phyloP scores from a whole-genome alignment of 2,113 vertebrate species.

The Symphodus melops region DNA sequence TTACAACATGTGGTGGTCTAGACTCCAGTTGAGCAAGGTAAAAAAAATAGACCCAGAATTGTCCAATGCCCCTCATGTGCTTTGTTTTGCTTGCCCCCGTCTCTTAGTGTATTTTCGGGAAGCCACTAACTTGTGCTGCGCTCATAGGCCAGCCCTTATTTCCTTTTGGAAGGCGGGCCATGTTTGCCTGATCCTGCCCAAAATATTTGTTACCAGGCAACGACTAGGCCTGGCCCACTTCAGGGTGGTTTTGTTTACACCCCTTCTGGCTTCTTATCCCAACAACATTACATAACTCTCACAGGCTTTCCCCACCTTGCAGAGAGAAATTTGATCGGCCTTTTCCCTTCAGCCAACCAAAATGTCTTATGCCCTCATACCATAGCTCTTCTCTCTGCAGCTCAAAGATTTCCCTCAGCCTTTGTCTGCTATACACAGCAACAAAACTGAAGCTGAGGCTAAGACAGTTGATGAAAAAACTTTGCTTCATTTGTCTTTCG shows the following conservation, averaged over 20 bases:
- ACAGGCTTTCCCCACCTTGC: slow-evolving; percentile 67
- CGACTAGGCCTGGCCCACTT: slow-evolving; percentile 77
- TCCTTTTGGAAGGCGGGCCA: slow-evolving; percentile 78
- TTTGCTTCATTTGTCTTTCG: slow-evolving; percentile 20
- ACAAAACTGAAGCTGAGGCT: slow-evolving; percentile 39
- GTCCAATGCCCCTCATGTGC: slow-evolving; percentile 53
- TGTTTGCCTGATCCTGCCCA: slow-evolving; percentile 83
- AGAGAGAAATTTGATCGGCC: slow-evolving; percentile 65
- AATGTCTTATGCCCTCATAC: slow-evolving; percentile 43
- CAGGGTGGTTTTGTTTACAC: slow-evolving; percentile 78
- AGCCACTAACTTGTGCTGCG: slow-evolving; percentile 71
- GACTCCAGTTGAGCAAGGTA: slow-evolving; percentile 37
- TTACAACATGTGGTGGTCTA: slow-evolving; percentile 57
- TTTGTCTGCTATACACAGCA: slow-evolving; percentile 24
- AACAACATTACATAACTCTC: slow-evolving; percentile 79
- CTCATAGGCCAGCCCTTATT: slow-evolving; percentile 78
- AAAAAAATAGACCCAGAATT: slow-evolving; percentile 43
- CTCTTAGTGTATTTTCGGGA: slow-evolving; percentile 80
- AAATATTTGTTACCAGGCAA: slow-evolving; percentile 87
- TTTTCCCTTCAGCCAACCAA: slow-evolving; percentile 53
- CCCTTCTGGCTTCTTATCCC: slow-evolving; percentile 73
- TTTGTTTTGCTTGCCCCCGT: slow-evolving; percentile 79
- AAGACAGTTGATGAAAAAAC: slow-evolving; percentile 24
- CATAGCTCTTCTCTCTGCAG: slow-evolving; percentile 37
- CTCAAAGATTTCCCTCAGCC: slow-evolving; percentile 23